Evolutionary conservation across 1,140 invertebrate genomes (phyloP).

Genomic region (Drosophila equinoxialis): DNA sequence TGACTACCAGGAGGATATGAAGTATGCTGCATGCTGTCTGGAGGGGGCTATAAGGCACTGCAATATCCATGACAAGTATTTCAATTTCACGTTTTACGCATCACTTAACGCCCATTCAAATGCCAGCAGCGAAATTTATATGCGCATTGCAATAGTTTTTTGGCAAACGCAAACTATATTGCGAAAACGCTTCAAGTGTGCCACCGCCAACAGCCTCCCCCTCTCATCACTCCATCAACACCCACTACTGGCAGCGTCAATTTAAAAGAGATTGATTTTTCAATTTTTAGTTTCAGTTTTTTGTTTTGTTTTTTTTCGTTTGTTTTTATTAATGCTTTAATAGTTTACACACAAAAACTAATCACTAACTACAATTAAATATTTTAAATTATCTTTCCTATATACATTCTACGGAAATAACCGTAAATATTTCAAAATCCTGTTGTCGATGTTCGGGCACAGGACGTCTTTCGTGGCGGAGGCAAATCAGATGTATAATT

Average conservation of each 20-base stretch:
- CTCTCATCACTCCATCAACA: too few species aligned
- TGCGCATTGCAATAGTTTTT: slow-evolving; percentile 46
- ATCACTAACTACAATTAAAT: slow-evolving; percentile 7
- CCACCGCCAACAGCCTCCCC: neutral
- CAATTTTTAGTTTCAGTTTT: too few species aligned
- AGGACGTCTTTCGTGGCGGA: slow-evolving; percentile 76
- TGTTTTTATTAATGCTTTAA: slow-evolving; percentile 41
- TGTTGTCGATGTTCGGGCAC: slow-evolving; percentile 74
- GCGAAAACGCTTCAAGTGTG: slow-evolving; percentile 11
- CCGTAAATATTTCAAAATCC: slow-evolving; percentile 52
- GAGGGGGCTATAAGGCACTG: slow-evolving; percentile 10
- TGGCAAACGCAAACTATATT: neutral
- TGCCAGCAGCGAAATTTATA: slow-evolving; percentile 39
- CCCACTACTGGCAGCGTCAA: too few species aligned
- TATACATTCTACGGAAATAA: neutral
- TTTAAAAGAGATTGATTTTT: too few species aligned
- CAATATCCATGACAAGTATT: slow-evolving; percentile 59
- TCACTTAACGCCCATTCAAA: slow-evolving; percentile 56
- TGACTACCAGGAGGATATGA: neutral
- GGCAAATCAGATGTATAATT: slow-evolving; percentile 80
- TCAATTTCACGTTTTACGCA: slow-evolving; percentile 60
- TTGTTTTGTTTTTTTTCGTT: neutral
- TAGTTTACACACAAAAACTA: slow-evolving; percentile 30
- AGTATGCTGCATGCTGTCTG: neutral
- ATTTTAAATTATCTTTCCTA: slow-evolving; percentile 15